Evolutionary conservation across 64 coral and sea anemone genomes (phyloP), one percentile per base, ranked within the genome.

Genomic region (Platygyra sinensis): DNA sequence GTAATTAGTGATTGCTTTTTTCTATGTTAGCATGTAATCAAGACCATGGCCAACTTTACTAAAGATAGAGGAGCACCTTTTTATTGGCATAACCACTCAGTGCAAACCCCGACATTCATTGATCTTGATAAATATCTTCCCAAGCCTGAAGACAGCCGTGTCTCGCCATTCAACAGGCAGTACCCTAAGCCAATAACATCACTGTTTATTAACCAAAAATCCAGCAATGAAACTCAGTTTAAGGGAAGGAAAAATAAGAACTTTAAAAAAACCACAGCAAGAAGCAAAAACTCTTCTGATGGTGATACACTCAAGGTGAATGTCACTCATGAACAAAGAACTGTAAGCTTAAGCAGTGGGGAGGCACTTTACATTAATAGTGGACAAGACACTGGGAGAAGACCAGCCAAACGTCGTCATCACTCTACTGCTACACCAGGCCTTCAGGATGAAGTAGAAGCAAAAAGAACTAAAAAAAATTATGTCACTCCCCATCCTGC

Each of bases 371-470:
- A 85, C 22, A 19, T 10, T 28, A 17, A 7, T 1, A 29, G 63
- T 28, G 39, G 15, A 71, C 3, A 77, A 29, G 42, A 87, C 5
- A 30, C 24, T 74, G 20, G 74, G 38, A 89, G 81, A 24, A 59
- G 72, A n/a, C 71, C 92, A 13, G n/a, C 75, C 5, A 94, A 94
- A 28, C 87, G 87, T 4, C 80, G 92, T 30, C 92, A 94, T 38
- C 92, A 94, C 30, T 94, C 92, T 27, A 74, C 80, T 46, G 72
- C 30, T 28, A 89, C 79, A 15, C 92, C 92, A 71, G 87, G 72
- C 38, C 77, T 85, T 83, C 62, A 85, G 28, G 92, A 94, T 22
- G 67, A 52, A 30, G 71, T 84, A 25, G 50, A 62, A 25, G 16
- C 77, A 20, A 94, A 94, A n/a, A 83, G 60, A 74, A 31, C 76